phyloP scores from a whole-genome alignment of 2,113 vertebrate genomes.

The Centropristis striata region DNA sequence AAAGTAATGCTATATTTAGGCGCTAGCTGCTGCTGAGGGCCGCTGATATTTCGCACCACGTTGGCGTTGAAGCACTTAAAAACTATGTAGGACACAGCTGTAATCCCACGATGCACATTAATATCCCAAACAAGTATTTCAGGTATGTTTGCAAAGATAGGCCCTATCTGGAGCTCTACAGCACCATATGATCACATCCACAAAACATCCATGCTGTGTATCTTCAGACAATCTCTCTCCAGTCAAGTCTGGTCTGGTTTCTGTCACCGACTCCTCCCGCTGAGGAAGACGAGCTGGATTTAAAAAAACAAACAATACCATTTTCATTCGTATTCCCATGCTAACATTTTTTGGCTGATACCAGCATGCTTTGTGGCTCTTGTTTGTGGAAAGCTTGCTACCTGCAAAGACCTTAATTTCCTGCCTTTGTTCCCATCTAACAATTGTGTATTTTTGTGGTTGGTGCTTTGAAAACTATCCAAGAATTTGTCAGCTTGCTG shows the following conservation, averaged over 20 bases:
- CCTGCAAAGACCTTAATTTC: conserved; percentile 31
- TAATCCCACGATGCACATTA: conserved; percentile 41
- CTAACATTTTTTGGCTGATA: conserved; percentile 28
- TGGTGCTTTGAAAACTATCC: conserved; percentile 14
- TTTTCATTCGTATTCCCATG: background rate
- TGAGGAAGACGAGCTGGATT: conserved; percentile 5
- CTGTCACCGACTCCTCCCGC: conserved; percentile 22
- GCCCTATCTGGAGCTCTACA: background rate
- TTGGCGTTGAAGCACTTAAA: conserved; percentile 49
- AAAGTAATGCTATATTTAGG: conserved; percentile 76
- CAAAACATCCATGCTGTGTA: conserved; percentile 32
- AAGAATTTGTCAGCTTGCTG: conserved; percentile 13
- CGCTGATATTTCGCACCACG: conserved; percentile 63
- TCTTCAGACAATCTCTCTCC: conserved; percentile 26
- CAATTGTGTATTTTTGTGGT: background rate
- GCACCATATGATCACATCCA: background rate
- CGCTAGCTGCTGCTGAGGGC: conserved; percentile 36
- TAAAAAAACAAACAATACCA: background rate
- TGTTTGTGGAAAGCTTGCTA: conserved; percentile 49
- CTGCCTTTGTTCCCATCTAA: conserved; percentile 44
- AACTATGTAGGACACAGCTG: conserved; percentile 66
- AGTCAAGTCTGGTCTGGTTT: conserved; percentile 39
- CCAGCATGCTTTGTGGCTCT: conserved; percentile 49
- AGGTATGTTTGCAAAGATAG: conserved; percentile 10
- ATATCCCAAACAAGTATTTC: conserved; percentile 44